Conservation (phyloP, 2,113 vertebrate genomes). For the Dromiciops gliroides region DNA sequence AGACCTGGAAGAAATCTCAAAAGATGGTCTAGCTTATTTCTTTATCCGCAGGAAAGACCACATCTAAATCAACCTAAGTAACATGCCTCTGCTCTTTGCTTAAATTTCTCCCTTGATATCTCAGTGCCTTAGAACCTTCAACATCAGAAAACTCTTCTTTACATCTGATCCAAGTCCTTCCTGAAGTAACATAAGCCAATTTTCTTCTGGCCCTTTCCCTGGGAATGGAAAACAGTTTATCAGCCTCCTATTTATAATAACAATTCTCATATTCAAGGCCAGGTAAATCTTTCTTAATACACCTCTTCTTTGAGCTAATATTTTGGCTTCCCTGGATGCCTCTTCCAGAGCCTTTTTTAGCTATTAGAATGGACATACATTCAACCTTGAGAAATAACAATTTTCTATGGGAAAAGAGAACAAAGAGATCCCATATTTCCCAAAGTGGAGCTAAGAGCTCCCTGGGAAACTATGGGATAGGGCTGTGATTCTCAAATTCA, state of each 20-base stretch:
- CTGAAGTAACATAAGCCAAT: conserved; percentile 25
- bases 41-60: conserved; percentile 33
- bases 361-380: conserved; percentile 12
- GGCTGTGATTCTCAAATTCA: background rate
- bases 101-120: conserved; percentile 62
- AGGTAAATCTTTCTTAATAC: conserved; percentile 74
- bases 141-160: conserved; percentile 56
- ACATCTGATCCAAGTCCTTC: conserved; percentile 39
- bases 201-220: conserved; percentile 18
- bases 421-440: conserved; percentile 7
- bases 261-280: conserved; percentile 73
- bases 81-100: conserved; percentile 54
- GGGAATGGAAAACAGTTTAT: conserved; percentile 11
- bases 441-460: background rate
- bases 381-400: background rate
- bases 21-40: background rate
- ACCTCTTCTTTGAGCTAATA: conserved; percentile 67
- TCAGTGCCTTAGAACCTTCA: conserved; percentile 57
- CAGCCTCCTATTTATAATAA: conserved; percentile 26
- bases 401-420: background rate
- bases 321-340: conserved; percentile 30
- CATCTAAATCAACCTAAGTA: conserved; percentile 62
- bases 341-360: conserved; percentile 41
- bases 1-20: background rate
- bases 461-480: background rate